phyloP scores from a whole-genome alignment of 2,888 invertebrate species.

The Apoda limacodes region DNA sequence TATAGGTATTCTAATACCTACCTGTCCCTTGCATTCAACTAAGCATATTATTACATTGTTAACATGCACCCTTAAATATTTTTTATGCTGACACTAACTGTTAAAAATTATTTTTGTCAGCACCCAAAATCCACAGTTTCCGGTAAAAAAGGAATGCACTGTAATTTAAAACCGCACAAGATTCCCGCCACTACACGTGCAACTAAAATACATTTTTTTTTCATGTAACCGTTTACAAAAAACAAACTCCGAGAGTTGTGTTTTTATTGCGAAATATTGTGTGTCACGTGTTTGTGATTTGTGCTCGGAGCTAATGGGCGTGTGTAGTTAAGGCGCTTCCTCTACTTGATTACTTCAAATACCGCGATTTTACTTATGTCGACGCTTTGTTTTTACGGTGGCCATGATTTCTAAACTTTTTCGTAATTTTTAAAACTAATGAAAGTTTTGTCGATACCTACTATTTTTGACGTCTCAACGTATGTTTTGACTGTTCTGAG shows the following conservation, averaged over 20 bases:
- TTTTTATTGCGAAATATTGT: slow-evolving; percentile 31
- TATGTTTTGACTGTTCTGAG: too few species aligned
- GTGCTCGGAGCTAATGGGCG: slow-evolving; percentile 45
- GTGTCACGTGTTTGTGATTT: slow-evolving; percentile 60
- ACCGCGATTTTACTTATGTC: slow-evolving; percentile 24
- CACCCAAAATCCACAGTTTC: slow-evolving; percentile 50
- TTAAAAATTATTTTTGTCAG: slow-evolving; percentile 36
- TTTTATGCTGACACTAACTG: slow-evolving; percentile 24
- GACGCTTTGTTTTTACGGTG: too few species aligned
- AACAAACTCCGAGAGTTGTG: slow-evolving; percentile 24
- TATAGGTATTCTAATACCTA: too few species aligned
- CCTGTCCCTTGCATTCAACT: too few species aligned
- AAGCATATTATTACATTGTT: too few species aligned
- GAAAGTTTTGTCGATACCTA: too few species aligned
- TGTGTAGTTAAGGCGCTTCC: slow-evolving; percentile 49
- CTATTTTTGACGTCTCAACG: too few species aligned
- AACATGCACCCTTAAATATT: too few species aligned
- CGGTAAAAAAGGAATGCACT: slow-evolving; percentile 49
- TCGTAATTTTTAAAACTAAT: too few species aligned
- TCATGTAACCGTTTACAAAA: slow-evolving; percentile 37
- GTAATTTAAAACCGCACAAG: slow-evolving; percentile 62
- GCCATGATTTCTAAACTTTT: too few species aligned
- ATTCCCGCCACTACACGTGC: slow-evolving; percentile 53
- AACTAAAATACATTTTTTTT: slow-evolving; percentile 31
- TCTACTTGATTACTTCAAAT: slow-evolving; percentile 42